Conservation (phyloP, 2,888 invertebrate genomes). For the Ashinkailepas kermadecensis region DNA sequence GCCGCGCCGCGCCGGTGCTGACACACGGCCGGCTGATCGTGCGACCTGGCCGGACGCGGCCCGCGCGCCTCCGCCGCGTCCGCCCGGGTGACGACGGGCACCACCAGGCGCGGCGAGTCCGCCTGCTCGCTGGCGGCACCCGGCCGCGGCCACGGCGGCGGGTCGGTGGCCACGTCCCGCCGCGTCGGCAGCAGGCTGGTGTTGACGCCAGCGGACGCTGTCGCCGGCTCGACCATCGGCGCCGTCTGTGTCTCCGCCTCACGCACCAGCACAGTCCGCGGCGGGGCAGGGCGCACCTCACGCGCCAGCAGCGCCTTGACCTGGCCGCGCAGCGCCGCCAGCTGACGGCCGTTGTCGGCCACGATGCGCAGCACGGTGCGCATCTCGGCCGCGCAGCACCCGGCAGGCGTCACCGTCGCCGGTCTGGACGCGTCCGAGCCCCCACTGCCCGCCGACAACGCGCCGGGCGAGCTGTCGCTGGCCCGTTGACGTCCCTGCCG, state of each 20-base stretch:
- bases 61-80: background rate
- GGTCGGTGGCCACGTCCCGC: background rate
- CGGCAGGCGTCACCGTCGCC: background rate
- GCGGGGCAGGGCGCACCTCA: background rate
- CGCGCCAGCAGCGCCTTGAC: background rate
- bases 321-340: slow-evolving; percentile 5
- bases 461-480: background rate
- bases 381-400: background rate
- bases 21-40: too few relatives aligned
- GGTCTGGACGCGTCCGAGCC: background rate
- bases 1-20: background rate
- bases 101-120: too few relatives aligned
- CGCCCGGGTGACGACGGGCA: background rate
- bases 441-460: background rate
- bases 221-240: background rate
- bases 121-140: background rate
- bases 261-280: background rate
- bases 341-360: slow-evolving; percentile 14
- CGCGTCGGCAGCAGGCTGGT: background rate
- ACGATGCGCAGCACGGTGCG: slow-evolving; percentile 10
- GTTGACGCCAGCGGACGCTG: background rate
- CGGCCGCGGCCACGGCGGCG: background rate
- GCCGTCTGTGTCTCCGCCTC: slow-evolving; percentile 13
- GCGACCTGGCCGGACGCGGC: background rate
- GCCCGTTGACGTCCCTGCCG: background rate